Conservation (phyloP, 2,888 invertebrate species). For the Parascotia fuliginaria region DNA sequence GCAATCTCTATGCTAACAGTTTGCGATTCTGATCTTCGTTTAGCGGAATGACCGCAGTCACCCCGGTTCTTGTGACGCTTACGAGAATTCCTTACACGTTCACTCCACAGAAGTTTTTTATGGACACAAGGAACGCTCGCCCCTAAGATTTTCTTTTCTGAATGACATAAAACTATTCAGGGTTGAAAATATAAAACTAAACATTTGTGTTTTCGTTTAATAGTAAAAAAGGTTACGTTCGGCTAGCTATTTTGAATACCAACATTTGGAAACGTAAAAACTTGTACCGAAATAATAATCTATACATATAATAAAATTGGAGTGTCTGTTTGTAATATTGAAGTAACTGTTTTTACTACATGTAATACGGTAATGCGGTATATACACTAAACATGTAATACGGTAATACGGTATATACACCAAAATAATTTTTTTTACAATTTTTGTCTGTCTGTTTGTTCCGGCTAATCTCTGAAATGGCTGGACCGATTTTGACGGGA, state of each 20-base stretch:
- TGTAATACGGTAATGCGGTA: too few species aligned
- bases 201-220: slow-evolving; percentile 34
- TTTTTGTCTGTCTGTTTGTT: too few species aligned
- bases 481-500: too few species aligned
- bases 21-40: slow-evolving; percentile 86
- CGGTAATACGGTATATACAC: too few species aligned
- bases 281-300: background rate
- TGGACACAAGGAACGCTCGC: slow-evolving; percentile 71
- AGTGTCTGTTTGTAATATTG: too few species aligned
- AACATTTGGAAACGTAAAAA: slow-evolving; percentile 2
- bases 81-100: slow-evolving; percentile 80
- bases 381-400: too few species aligned
- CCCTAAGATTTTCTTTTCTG: slow-evolving; percentile 68
- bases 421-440: too few species aligned
- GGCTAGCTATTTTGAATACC: slow-evolving; percentile 10
- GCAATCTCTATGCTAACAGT: slow-evolving; percentile 86
- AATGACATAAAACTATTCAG: slow-evolving; percentile 62
- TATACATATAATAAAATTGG: too few species aligned
- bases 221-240: slow-evolving; percentile 29
- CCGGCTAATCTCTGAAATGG: too few species aligned
- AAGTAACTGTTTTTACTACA: too few species aligned
- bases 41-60: slow-evolving; percentile 85
- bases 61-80: slow-evolving; percentile 79
- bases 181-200: slow-evolving; percentile 44
- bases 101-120: slow-evolving; percentile 80